A percentile compares a stretch with the other conserved stretches of the same genome.
These are phyloP conservation scores for Okapia johnstoni DNA, from an alignment of 2,113 vertebrate genomes.

Conservation along the genomic window DNA sequence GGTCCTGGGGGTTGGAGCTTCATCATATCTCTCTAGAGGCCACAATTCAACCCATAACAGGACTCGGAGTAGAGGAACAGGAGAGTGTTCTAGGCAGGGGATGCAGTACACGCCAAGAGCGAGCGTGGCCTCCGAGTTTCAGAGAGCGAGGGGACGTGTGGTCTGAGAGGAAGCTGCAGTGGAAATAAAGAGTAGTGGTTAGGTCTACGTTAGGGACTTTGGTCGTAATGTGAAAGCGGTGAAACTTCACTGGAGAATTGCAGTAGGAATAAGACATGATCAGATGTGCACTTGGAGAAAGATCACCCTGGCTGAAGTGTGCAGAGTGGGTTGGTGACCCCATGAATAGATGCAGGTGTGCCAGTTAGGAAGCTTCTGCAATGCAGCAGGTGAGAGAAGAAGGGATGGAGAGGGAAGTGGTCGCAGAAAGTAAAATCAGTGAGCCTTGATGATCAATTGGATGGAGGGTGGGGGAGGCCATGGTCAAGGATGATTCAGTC, in stretches of 20 bases:
- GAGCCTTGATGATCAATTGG: background rate
- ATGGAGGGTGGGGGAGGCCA: no score
- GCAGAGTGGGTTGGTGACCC: background rate
- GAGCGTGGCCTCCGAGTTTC: background rate
- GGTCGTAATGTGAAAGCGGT: background rate
- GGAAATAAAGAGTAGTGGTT: background rate
- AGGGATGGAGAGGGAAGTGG: accelerated
- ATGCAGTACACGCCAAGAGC: accelerated
- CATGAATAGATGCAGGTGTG: no score
- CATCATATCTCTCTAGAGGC: background rate
- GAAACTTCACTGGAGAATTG: background rate
- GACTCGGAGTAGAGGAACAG: background rate
- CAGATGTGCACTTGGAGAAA: background rate
- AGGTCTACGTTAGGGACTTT: background rate
- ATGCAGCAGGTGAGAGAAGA: background rate
- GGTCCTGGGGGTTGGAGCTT: no score
- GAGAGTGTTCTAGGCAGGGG: background rate
- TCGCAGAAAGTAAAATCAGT: background rate
- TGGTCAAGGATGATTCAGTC: background rate
- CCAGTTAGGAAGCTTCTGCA: no score
- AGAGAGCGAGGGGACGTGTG: background rate
- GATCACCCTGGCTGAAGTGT: background rate
- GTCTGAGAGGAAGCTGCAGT: background rate
- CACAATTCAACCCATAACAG: background rate
- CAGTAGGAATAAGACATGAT: background rate